Base-by-base conservation (phyloP, 2,797 vertebrate genomes). In the Vipera latastei region DNA sequence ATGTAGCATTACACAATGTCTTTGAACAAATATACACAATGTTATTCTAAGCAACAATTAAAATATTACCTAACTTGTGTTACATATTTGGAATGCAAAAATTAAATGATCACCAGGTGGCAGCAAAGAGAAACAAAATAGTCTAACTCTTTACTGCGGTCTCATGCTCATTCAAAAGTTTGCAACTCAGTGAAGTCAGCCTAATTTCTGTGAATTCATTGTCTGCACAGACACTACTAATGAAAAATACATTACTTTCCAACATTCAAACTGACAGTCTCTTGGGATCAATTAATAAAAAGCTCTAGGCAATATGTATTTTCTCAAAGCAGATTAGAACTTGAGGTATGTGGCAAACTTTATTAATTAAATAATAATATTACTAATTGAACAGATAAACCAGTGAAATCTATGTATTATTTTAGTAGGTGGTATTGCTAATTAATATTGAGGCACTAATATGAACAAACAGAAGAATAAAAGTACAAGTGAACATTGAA, bases 241-340 rank as follows among this genome's bases (percentile, higher is more conserved):
- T 85, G 73, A 91, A 94, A 94, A 94, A 94, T 38, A 38, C 16
- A 92, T 93, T 92, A 92, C 11, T 7, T 65, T 90, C 55, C 86
- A 94, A 60, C 51, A 91, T 48, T 61, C 93, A 86, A 86, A 73
- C 13, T 16, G 86, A 59, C 57, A 92, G 65, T 91, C 55, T 92
- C 28, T 48, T 14, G 59, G 91, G n/a, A 32, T 91, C 92, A 94
- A 90, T 92, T 91, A 93, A 90, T 55, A 14, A 93, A 95, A 92
- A 18, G 59, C 61, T 86, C 85, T 4, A 87, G 89, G 93, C 91
- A 78, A 38, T 59, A 13, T 44, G 87, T 0, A 25, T 4, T 93
- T 94, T 93, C 18, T n/a, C 89, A 90, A 89, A 20, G 2, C 3
- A 9, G 2, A 4, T 73, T 61, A 18, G 1, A 92, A 12, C 89